A percentile compares a stretch with the other conserved stretches of the same genome.
Conservation (phyloP, 2,113 vertebrate genomes). For the Thalassarche chlororhynchos region DNA sequence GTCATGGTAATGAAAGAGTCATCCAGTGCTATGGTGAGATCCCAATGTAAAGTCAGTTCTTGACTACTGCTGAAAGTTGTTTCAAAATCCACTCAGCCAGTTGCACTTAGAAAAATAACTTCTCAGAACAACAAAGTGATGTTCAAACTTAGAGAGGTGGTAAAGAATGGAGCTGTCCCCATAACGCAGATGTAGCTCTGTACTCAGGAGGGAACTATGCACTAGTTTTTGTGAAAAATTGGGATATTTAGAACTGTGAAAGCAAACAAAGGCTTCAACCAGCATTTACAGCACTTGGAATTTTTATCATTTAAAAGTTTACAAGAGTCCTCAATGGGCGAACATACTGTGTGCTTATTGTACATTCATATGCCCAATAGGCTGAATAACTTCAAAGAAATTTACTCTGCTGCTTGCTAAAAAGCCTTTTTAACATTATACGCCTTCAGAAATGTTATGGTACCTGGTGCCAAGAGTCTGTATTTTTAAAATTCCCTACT, state of each 20-base stretch:
- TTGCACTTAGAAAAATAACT: neutral
- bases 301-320: neutral
- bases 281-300: neutral
- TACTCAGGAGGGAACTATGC: neutral
- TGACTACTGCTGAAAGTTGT: neutral
- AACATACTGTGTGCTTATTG: neutral
- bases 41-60: neutral
- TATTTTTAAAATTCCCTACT: conserved; percentile 58
- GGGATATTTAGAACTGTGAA: neutral
- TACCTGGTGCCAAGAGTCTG: conserved; percentile 19
- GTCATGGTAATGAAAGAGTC: neutral
- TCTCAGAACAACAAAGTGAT: neutral
- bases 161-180: neutral
- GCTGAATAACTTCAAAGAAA: conserved; percentile 42
- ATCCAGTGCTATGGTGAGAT: neutral
- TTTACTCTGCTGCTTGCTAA: neutral
- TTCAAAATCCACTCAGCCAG: neutral
- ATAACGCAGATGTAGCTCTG: neutral
- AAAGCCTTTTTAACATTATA: conserved; percentile 32
- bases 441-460: conserved; percentile 36
- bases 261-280: neutral
- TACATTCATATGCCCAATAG: neutral
- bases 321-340: neutral
- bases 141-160: neutral
- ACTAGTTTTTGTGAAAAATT: neutral